These are phyloP conservation scores for Plebejus anna DNA, from an alignment of 2,888 invertebrate species.

Conservation along the genomic window DNA sequence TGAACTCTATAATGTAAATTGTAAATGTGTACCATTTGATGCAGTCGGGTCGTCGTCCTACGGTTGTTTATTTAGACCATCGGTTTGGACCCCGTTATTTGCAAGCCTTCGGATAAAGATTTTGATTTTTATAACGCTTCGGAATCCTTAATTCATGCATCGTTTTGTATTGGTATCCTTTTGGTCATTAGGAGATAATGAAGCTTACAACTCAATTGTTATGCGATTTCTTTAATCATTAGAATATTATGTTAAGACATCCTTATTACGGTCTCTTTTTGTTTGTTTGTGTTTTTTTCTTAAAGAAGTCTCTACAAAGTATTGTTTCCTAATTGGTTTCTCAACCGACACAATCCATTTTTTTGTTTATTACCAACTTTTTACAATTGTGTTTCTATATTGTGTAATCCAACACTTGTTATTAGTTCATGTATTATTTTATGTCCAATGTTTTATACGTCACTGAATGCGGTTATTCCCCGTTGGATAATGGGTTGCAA, in stretches of 20 bases:
- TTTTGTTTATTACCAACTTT: not conserved
- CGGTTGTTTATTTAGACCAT: conserved; percentile 63
- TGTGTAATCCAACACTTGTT: not conserved
- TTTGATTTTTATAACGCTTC: conserved; percentile 15
- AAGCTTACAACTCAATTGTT: not conserved
- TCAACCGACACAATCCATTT: not conserved
- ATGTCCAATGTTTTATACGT: not conserved
- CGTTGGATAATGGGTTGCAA: not conserved
- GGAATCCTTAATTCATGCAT: not conserved
- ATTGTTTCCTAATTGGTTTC: not conserved
- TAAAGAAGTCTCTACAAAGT: not conserved
- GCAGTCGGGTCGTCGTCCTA: conserved; percentile 70
- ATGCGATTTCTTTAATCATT: not conserved
- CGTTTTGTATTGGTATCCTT: not conserved
- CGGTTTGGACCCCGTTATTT: conserved; percentile 64
- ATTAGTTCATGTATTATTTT: no score
- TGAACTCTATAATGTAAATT: conserved; percentile 45
- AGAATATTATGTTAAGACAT: not conserved
- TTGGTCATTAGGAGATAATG: not conserved
- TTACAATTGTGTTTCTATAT: not conserved
- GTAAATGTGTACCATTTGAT: conserved; percentile 68
- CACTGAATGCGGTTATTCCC: not conserved
- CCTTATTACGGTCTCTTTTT: not conserved
- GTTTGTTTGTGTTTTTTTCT: not conserved
- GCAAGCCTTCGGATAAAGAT: conserved; percentile 59